Evolutionary conservation across 64 coral and sea anemone species (phyloP).

Genomic region (Montipora sp.): DNA sequence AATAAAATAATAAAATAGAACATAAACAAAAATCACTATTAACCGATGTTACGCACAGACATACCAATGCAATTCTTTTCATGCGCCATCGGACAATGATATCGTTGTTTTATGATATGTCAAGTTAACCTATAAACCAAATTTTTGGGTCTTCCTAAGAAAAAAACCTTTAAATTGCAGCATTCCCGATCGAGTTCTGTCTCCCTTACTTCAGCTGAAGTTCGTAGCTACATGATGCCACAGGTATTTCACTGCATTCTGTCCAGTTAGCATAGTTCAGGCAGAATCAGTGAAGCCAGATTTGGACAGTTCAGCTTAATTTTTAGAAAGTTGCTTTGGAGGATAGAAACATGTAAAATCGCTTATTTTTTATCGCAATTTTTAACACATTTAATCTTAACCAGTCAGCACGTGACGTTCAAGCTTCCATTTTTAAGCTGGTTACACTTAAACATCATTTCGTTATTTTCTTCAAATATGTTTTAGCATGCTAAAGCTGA

Average conservation of each 20-base stretch:
- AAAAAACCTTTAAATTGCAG: conserved; percentile 42
- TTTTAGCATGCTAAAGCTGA: too few species aligned
- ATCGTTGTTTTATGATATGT: neutral
- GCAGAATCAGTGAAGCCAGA: conserved; percentile 22
- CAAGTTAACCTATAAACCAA: neutral
- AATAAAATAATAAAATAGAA: neutral
- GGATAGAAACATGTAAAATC: neutral
- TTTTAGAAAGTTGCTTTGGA: neutral
- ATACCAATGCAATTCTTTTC: too few species aligned
- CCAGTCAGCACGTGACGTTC: too few species aligned
- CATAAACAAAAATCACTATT: neutral
- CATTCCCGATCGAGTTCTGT: conserved; percentile 72
- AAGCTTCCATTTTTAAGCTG: too few species aligned
- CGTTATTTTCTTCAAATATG: too few species aligned
- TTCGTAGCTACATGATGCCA: conserved; percentile 72
- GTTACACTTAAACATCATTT: too few species aligned
- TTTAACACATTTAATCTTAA: too few species aligned
- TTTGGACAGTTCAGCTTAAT: neutral
- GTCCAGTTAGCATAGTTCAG: conserved; percentile 12
- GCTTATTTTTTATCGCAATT: too few species aligned
- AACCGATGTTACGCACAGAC: too few species aligned
- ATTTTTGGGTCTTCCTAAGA: neutral
- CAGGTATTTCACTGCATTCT: conserved; percentile 71
- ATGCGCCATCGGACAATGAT: neutral
- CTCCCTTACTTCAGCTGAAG: conserved; percentile 71